These are phyloP conservation scores for Albula goreensis DNA, from an alignment of 2,113 vertebrate genomes.

Conservation along the genomic window DNA sequence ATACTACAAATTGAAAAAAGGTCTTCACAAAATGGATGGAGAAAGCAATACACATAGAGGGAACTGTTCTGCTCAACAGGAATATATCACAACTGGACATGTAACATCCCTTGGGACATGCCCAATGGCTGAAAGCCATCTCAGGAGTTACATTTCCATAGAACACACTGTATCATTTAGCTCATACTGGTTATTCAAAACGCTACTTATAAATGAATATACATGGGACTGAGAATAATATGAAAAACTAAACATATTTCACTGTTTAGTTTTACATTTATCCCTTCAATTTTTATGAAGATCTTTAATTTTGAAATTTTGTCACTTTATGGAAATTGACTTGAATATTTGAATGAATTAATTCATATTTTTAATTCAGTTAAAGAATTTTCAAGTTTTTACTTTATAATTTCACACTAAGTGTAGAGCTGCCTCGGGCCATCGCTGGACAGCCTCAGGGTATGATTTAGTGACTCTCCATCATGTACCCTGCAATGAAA, in stretches of 20 bases:
- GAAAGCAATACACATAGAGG: neutral
- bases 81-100: neutral
- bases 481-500: neutral
- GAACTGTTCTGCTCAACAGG: too few species aligned
- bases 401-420: neutral
- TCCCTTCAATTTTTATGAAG: too few species aligned
- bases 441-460: neutral
- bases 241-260: neutral
- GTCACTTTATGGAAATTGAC: slow-evolving; percentile 6
- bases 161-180: neutral
- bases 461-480: neutral
- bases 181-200: neutral
- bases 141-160: neutral
- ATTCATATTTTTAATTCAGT: neutral
- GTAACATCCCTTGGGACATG: neutral
- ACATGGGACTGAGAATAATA: neutral
- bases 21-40: neutral
- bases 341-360: slow-evolving; percentile 18
- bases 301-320: neutral
- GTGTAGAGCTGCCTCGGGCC: neutral
- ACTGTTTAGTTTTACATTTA: neutral
- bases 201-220: neutral
- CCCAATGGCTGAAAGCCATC: neutral
- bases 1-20: neutral
- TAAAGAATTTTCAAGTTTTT: neutral